phyloP scores from a whole-genome alignment of 1,140 invertebrate genomes.

The Anadara kagoshimensis region DNA sequence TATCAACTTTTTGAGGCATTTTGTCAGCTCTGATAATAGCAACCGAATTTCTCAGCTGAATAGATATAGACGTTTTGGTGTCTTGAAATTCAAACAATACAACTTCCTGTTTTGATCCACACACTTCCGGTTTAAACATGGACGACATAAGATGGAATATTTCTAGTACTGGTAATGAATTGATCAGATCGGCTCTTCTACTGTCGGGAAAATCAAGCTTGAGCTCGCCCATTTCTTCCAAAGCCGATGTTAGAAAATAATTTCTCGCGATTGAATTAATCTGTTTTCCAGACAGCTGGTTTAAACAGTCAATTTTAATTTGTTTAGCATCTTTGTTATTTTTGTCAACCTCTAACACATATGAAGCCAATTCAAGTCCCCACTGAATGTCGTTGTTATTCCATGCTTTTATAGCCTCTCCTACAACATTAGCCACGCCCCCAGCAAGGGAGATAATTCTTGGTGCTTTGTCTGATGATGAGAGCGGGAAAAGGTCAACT shows the following conservation, averaged over 20 bases:
- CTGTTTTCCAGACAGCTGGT: slow-evolving; percentile 29
- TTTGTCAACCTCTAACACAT: slow-evolving; percentile 31
- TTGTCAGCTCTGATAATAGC: slow-evolving; percentile 27
- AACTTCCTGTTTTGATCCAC: slow-evolving; percentile 11
- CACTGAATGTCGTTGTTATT: slow-evolving; percentile 49
- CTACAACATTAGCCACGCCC: slow-evolving; percentile 20
- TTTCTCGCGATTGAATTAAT: slow-evolving; percentile 48
- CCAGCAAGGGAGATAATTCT: slow-evolving; percentile 41
- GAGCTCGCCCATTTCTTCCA: slow-evolving; percentile 40
- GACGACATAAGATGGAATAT: slow-evolving; percentile 38
- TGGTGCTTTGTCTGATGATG: slow-evolving; percentile 37
- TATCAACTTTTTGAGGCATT: slow-evolving; percentile 15
- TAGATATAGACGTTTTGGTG: neutral
- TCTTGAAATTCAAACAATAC: slow-evolving; percentile 39
- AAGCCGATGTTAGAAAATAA: slow-evolving; percentile 44
- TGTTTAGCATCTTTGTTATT: slow-evolving; percentile 37
- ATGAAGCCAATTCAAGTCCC: slow-evolving; percentile 45
- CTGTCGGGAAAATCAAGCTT: neutral
- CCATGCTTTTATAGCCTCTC: slow-evolving; percentile 37
- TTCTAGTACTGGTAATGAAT: slow-evolving; percentile 13
- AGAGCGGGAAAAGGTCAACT: slow-evolving; percentile 48
- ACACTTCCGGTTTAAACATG: slow-evolving; percentile 35
- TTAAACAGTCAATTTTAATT: slow-evolving; percentile 35
- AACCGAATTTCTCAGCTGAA: slow-evolving; percentile 39
- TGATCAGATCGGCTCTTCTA: slow-evolving; percentile 23